Conservation (phyloP, 2,797 vertebrate species). For the Platyrinchus mystaceus region DNA sequence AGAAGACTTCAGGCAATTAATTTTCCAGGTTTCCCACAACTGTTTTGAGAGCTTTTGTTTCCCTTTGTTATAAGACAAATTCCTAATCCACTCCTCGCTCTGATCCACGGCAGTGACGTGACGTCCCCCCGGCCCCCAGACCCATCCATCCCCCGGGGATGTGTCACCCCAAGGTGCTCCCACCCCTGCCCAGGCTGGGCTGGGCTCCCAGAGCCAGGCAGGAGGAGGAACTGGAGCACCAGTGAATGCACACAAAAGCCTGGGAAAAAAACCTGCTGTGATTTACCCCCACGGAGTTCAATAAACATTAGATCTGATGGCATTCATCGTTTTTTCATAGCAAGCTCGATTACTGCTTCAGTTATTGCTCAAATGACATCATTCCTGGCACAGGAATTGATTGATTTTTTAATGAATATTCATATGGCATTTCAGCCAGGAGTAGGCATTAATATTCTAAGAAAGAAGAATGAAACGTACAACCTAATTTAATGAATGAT, state of each 20-base stretch:
- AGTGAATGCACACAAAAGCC: neutral
- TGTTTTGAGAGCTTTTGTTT: neutral
- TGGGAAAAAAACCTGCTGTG: constrained; percentile 30
- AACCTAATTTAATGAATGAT: constrained; percentile 66
- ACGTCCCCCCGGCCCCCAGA: neutral
- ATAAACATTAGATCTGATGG: constrained; percentile 67
- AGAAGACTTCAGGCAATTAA: neutral
- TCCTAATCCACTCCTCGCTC: neutral
- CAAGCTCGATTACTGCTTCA: constrained; percentile 59
- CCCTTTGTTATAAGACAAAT: neutral
- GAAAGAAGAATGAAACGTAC: constrained; percentile 65
- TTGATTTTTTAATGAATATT: constrained; percentile 72
- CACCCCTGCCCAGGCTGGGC: neutral
- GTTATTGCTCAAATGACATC: constrained; percentile 61
- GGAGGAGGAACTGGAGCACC: constrained; percentile 6
- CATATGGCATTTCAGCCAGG: constrained; percentile 61
- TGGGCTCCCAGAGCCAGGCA: neutral
- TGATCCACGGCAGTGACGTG: neutral
- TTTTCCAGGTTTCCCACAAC: neutral
- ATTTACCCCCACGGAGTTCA: constrained; percentile 50
- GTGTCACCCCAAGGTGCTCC: neutral
- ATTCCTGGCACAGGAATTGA: constrained; percentile 49
- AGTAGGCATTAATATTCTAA: constrained; percentile 67
- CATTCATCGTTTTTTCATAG: constrained; percentile 61
- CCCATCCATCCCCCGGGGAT: neutral